Percentiles rank a stretch among this genome's conserved stretches.
Conservation (phyloP, 2,888 invertebrate species). For the Pelosia muscerda region DNA sequence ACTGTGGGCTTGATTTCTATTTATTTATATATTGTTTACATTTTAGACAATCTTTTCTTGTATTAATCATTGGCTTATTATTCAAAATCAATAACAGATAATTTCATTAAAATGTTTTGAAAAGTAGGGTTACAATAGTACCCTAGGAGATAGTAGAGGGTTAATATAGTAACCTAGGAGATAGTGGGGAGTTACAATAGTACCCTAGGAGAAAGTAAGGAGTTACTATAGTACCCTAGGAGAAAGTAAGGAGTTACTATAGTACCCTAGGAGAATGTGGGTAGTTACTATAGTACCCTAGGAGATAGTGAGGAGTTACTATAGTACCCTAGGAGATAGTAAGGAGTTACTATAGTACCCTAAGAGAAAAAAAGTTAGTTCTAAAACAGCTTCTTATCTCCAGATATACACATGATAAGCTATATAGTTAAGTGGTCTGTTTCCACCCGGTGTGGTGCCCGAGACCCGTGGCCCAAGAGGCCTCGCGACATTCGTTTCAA, state of each 20-base stretch:
- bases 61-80: neutral
- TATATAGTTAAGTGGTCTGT: constrained; percentile 42
- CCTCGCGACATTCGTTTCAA: constrained; percentile 10
- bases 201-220: neutral
- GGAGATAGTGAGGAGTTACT: neutral
- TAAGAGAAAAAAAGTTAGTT: neutral
- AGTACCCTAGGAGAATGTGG: neutral
- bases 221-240: neutral
- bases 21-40: constrained; percentile 4
- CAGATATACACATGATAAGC: constrained; percentile 35
- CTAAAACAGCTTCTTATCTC: constrained; percentile 12
- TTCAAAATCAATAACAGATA: neutral
- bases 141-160: no score
- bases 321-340: neutral
- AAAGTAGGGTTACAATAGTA: neutral
- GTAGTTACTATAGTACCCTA: neutral
- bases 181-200: neutral
- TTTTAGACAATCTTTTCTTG: constrained; percentile 13
- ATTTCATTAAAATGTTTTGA: neutral
- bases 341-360: neutral
- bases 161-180: no score
- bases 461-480: constrained; percentile 12
- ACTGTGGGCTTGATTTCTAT: constrained; percentile 18
- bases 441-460: constrained; percentile 32
- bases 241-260: neutral